Evolutionary conservation across 2,888 invertebrate species (phyloP).

Genomic region (Euplexia lucipara): DNA sequence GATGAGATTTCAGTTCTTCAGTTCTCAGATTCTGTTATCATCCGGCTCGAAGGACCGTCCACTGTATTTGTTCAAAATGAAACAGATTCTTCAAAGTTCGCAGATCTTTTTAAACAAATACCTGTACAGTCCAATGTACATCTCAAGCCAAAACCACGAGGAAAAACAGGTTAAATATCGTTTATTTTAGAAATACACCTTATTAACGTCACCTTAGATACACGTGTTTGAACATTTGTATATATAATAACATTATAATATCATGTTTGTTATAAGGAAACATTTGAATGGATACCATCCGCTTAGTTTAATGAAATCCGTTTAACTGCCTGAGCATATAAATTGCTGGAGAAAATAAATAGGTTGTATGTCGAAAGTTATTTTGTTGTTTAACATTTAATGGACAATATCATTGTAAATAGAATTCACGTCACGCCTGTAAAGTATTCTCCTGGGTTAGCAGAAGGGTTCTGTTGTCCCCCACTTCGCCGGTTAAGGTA

Average conservation of each 20-base stretch:
- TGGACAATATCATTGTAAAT: slow-evolving; percentile 27
- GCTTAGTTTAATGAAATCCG: slow-evolving; percentile 25
- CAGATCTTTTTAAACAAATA: too few relatives aligned
- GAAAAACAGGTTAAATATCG: neutral
- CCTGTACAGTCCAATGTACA: too few relatives aligned
- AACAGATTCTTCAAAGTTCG: too few relatives aligned
- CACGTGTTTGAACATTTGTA: neutral
- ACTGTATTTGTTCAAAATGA: too few relatives aligned
- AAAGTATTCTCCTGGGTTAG: slow-evolving; percentile 10
- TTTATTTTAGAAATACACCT: neutral
- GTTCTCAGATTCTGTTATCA: too few relatives aligned
- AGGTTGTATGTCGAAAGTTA: neutral
- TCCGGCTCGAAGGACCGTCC: too few relatives aligned
- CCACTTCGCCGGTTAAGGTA: neutral
- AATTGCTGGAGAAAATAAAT: slow-evolving; percentile 30
- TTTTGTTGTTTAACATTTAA: slow-evolving; percentile 27
- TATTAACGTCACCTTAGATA: neutral
- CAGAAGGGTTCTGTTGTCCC: slow-evolving; percentile 5
- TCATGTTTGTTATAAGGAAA: slow-evolving; percentile 5
- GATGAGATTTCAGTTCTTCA: too few relatives aligned
- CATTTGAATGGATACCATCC: too few relatives aligned
- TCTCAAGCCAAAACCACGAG: too few relatives aligned
- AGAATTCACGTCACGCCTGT: slow-evolving; percentile 4
- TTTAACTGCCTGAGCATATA: slow-evolving; percentile 22
- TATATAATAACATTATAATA: too few relatives aligned